phyloP scores from a whole-genome alignment of 2,113 vertebrate genomes.

The Ardeotis arabs region DNA sequence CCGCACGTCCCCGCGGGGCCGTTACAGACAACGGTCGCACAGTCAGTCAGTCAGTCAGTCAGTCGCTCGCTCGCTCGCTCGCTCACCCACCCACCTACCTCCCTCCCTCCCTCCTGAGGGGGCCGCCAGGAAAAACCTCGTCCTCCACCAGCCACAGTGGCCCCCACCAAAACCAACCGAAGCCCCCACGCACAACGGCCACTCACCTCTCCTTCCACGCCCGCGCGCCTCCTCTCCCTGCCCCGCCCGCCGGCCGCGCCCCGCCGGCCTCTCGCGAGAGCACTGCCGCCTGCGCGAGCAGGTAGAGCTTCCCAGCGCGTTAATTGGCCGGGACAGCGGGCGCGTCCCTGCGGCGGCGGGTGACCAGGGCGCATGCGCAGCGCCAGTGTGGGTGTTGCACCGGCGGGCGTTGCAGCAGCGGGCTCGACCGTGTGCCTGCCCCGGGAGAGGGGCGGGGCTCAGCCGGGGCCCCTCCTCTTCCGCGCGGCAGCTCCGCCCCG shows the following conservation, averaged over 20 bases:
- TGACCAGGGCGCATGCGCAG: not conserved
- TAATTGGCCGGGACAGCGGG: not conserved
- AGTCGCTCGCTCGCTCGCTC: too few relatives aligned
- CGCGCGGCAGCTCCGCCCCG: not conserved
- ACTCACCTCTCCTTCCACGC: not conserved
- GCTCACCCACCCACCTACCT: not conserved
- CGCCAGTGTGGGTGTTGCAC: too few relatives aligned
- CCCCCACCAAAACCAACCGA: too few relatives aligned
- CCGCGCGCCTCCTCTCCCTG: not conserved
- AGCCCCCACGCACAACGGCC: not conserved
- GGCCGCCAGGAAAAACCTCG: not conserved
- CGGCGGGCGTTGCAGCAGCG: too few relatives aligned
- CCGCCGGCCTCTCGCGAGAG: not conserved
- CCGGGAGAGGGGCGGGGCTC: too few relatives aligned
- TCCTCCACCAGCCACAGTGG: not conserved
- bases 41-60: too few relatives aligned
- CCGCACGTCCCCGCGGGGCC: not conserved
- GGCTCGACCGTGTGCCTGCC: too few relatives aligned
- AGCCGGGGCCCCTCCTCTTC: not conserved
- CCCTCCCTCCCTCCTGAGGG: not conserved
- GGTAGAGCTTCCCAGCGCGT: not conserved
- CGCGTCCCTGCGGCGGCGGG: not conserved
- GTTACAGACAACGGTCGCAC: not conserved
- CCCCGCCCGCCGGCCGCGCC: not conserved
- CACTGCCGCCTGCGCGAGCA: too few relatives aligned